A percentile compares a stretch with the other conserved stretches of the same genome.
Evolutionary conservation across 2,113 vertebrate species (phyloP).

Genomic region (Coryphaenoides rupestris): DNA sequence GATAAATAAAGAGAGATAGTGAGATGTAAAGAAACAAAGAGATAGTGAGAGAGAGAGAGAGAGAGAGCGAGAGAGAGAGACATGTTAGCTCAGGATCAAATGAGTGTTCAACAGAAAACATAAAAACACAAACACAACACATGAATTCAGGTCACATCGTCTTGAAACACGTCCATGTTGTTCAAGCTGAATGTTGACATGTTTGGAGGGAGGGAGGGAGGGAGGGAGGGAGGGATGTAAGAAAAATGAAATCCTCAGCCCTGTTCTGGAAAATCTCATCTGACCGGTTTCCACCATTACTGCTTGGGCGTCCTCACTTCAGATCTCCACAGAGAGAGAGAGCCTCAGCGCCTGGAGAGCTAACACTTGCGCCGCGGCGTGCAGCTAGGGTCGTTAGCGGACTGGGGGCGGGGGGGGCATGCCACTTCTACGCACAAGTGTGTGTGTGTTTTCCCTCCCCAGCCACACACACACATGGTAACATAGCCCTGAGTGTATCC

Average conservation of each 20-base stretch:
- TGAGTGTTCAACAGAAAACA: not conserved
- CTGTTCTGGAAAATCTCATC: not conserved
- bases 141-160: too few species aligned
- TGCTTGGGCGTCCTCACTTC: not conserved
- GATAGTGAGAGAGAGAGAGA: not conserved
- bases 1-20: not conserved
- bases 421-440: constrained; percentile 8
- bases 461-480: constrained; percentile 1
- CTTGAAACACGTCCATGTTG: too few species aligned
- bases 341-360: constrained; percentile 15
- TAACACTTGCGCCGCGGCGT: constrained; percentile 12
- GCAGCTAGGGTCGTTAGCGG: constrained; percentile 28
- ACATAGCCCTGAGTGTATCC: not conserved
- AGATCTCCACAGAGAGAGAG: not conserved
- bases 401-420: not conserved
- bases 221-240: too few species aligned
- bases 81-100: not conserved
- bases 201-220: too few species aligned
- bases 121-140: not conserved
- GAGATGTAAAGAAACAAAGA: too few species aligned
- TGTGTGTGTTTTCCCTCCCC: constrained; percentile 26
- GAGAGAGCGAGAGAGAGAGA: not conserved
- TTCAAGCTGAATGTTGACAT: too few species aligned
- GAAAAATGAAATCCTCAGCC: too few species aligned
- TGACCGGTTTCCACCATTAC: not conserved